Percentiles rank a stretch among this genome's conserved stretches.
These are phyloP conservation scores for Glareola pratincola DNA, from an alignment of 2,113 vertebrate species.

Conservation along the genomic window DNA sequence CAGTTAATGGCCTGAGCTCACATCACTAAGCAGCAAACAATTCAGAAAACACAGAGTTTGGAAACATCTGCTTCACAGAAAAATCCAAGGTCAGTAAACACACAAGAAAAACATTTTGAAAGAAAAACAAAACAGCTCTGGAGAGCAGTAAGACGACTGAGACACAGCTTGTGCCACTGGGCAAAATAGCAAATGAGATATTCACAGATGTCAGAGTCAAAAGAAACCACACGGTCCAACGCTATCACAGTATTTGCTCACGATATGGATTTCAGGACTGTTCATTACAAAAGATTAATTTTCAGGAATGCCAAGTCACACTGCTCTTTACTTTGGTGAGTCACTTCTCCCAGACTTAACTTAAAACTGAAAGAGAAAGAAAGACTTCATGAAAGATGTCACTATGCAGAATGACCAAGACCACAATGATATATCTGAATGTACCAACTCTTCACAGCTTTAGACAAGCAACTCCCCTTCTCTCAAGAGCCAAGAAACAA, in stretches of 20 bases:
- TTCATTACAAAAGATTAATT: background rate
- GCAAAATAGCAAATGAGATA: background rate
- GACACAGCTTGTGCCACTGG: background rate
- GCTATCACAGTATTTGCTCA: background rate
- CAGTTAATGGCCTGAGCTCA: background rate
- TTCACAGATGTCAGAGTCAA: background rate
- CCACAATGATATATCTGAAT: background rate
- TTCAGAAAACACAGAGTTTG: background rate
- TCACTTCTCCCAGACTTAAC: background rate
- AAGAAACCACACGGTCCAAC: background rate
- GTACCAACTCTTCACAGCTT: background rate
- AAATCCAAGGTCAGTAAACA: background rate
- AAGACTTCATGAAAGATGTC: background rate
- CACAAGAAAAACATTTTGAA: background rate
- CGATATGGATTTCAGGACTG: background rate
- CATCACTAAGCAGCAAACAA: background rate
- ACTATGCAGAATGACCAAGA: background rate
- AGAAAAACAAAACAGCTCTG: background rate
- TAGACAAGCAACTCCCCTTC: background rate
- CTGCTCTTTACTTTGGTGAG: background rate
- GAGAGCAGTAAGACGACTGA: background rate
- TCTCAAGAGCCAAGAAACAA: background rate
- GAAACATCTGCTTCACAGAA: background rate
- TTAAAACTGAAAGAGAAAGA: conserved; percentile 4
- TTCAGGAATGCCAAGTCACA: background rate